These are phyloP conservation scores for Hiodon alosoides DNA, from an alignment of 2,113 vertebrate species.

Conservation along the genomic window DNA sequence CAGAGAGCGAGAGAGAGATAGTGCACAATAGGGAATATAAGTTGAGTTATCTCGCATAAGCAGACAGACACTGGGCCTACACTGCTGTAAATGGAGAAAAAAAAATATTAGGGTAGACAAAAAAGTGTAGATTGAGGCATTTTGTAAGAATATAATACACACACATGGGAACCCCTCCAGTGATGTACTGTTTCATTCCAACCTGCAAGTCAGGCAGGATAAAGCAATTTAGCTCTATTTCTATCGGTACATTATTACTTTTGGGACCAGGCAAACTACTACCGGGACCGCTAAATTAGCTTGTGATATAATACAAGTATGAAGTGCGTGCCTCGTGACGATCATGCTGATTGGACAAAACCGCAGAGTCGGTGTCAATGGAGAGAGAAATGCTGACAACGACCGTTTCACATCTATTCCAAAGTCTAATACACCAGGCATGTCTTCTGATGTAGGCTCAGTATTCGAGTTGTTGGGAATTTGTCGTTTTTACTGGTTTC, in stretches of 20 bases:
- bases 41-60: neutral
- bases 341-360: neutral
- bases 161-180: neutral
- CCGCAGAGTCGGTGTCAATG: neutral
- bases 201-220: neutral
- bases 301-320: neutral
- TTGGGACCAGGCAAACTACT: conserved; percentile 20
- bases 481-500: too few species aligned
- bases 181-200: neutral
- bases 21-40: neutral
- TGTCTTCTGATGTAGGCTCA: too few species aligned
- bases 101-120: neutral
- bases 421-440: neutral
- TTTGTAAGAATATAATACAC: neutral
- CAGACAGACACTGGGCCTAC: neutral
- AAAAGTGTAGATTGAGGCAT: neutral
- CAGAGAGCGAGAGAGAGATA: neutral
- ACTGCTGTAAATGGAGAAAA: neutral
- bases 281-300: conserved; percentile 19
- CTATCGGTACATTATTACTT: conserved; percentile 17
- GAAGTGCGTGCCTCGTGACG: neutral
- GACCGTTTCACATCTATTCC: neutral
- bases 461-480: too few species aligned
- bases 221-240: neutral
- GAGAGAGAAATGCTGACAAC: neutral